Evolutionary conservation across 2,113 vertebrate genomes (phyloP), one percentile per base, ranked within the genome.

Genomic region (Miniopterus natalensis): DNA sequence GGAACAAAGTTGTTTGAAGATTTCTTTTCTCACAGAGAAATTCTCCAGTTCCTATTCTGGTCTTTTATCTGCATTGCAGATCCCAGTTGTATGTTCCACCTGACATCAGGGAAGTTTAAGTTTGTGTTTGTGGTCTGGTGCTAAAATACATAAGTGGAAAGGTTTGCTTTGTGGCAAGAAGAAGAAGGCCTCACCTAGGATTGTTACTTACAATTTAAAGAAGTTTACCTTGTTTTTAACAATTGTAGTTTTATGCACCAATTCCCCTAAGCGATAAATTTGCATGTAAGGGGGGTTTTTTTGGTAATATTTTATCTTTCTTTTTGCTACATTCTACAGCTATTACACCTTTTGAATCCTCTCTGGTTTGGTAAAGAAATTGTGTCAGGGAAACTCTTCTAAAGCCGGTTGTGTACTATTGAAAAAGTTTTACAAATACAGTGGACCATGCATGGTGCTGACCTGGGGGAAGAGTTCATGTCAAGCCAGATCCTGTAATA

Each of bases 51-150:
- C 81, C 71, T 68, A 12, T 61, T 36, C 15, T 17, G 51, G 61
- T 77, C 70, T 92, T 95, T 92, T 31, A 93, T 92, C 87, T 94
- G 94, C 79, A 70, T 51, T 92, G 79, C 53, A 27, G 92, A 80
- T 87, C 77, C 53, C 53, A 14, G 9, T 66, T 84, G 51, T 49
- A 14, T 92, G 55, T 75, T 96, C 92, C 74, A 6, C 40, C 65
- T 73, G 70, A 84, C 0, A 0, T 36, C 15, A 5, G 29, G 49
- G 55, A 88, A 27, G 36, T 70, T 93, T 88, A 88, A 27, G 36
- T 70, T 93, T 88, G 85, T 51, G 66, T 36, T 92, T 83, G 70
- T 90, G 80, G 53, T 77, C 18, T 63, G 68, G 53, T 90, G 74
- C 59, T 84, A 75, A 88, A 90, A 96, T 80, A 81, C 18, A 51